Conservation (phyloP, 2,797 vertebrate genomes). For the Sardinella longiceps region DNA sequence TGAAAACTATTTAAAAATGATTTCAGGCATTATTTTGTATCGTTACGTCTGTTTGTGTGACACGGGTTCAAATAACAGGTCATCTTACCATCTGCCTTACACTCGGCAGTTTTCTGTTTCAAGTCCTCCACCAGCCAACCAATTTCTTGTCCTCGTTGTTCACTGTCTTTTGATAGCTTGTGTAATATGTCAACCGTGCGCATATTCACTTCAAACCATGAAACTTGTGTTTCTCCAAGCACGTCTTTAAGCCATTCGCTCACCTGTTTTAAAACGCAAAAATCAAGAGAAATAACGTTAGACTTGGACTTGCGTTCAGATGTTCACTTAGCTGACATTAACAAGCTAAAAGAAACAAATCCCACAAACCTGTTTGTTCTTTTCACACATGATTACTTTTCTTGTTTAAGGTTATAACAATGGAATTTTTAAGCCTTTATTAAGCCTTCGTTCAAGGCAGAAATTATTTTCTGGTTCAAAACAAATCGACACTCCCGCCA, state of each 20-base stretch:
- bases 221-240: neutral
- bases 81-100: neutral
- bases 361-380: constrained; percentile 5
- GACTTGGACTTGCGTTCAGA: no score
- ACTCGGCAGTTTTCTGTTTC: neutral
- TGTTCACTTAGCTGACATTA: no score
- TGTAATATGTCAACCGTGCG: neutral
- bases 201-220: constrained; percentile 19
- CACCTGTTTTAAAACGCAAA: neutral
- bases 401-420: neutral
- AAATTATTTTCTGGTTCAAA: neutral
- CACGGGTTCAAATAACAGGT: no score
- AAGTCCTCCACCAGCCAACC: constrained; percentile 8
- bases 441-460: neutral
- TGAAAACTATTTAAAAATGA: no score
- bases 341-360: neutral
- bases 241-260: constrained; percentile 6
- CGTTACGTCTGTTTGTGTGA: no score
- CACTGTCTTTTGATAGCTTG: constrained; percentile 3
- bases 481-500: neutral
- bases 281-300: neutral
- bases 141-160: neutral
- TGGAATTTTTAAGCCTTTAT: no score
- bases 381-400: neutral
- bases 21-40: no score